phyloP scores from a whole-genome alignment of 2,888 invertebrate genomes.

The Melanargia galathea region DNA sequence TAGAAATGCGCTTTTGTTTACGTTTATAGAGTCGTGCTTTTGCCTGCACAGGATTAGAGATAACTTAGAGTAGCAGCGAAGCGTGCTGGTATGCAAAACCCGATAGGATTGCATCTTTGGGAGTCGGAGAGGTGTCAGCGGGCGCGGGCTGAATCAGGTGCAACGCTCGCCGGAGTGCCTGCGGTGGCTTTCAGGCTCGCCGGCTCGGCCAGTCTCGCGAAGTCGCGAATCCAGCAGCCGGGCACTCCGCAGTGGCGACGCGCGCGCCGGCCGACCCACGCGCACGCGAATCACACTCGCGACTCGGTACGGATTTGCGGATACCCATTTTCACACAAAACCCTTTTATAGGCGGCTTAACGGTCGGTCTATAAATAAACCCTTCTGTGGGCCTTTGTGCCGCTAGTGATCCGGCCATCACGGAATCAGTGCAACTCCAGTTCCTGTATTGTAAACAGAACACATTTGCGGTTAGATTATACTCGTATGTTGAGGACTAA shows the following conservation, averaged over 20 bases:
- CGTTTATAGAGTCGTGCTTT: neutral
- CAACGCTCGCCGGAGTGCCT: conserved; percentile 59
- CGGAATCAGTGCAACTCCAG: conserved; percentile 11
- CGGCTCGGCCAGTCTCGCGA: conserved; percentile 40
- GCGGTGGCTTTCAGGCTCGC: conserved; percentile 25
- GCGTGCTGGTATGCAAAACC: conserved; percentile 20
- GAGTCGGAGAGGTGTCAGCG: conserved; percentile 53
- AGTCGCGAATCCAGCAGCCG: conserved; percentile 41
- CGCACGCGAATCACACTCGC: conserved; percentile 66
- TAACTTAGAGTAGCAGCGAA: neutral
- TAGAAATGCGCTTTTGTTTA: neutral
- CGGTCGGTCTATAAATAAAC: conserved; percentile 60
- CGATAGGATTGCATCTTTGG: conserved; percentile 47
- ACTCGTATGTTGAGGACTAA: conserved; percentile 1
- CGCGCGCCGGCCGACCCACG: conserved; percentile 73
- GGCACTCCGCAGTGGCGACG: conserved; percentile 72
- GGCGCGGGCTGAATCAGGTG: conserved; percentile 66
- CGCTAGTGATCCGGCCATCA: conserved; percentile 12
- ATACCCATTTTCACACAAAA: conserved; percentile 53
- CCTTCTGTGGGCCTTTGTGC: conserved; percentile 46
- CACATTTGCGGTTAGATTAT: conserved; percentile 5
- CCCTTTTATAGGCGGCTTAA: conserved; percentile 56
- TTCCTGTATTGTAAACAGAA: conserved; percentile 16
- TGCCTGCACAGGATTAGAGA: neutral
- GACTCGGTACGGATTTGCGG: conserved; percentile 56